Percentiles rank a stretch among this genome's conserved stretches.
Evolutionary conservation across 2,113 vertebrate genomes (phyloP).

Genomic region (Seriola dumerili): DNA sequence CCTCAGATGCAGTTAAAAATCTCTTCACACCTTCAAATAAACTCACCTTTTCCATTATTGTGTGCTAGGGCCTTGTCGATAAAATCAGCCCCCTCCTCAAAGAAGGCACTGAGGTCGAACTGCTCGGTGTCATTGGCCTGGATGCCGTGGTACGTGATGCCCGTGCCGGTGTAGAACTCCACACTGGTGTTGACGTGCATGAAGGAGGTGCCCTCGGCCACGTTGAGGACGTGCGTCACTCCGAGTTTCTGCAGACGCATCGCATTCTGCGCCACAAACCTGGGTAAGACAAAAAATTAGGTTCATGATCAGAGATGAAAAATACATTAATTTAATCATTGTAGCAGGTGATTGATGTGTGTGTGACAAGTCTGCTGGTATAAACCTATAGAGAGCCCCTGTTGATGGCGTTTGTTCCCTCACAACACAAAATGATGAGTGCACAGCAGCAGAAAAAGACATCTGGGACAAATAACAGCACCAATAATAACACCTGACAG

Average conservation of each 20-base stretch:
- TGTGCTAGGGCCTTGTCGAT: slow-evolving; percentile 94
- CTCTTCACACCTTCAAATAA: background rate
- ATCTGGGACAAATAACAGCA: slow-evolving; percentile 26
- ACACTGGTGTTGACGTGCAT: slow-evolving; percentile 98
- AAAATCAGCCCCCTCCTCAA: slow-evolving; percentile 96
- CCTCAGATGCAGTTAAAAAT: background rate
- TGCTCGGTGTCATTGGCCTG: slow-evolving; percentile 94
- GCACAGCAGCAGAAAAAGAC: slow-evolving; percentile 27
- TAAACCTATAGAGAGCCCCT: background rate
- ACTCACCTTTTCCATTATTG: slow-evolving; percentile 91
- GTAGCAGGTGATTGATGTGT: background rate
- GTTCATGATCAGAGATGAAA: slow-evolving; percentile 27
- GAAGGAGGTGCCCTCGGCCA: slow-evolving; percentile 97
- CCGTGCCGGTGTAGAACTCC: slow-evolving; percentile 94
- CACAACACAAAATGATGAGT: slow-evolving; percentile 1
- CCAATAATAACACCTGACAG: slow-evolving; percentile 35
- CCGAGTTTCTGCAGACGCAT: slow-evolving; percentile 91
- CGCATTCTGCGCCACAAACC: slow-evolving; percentile 95
- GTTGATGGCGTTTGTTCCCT: background rate
- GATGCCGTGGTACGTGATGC: slow-evolving; percentile 95
- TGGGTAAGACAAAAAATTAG: slow-evolving; percentile 61
- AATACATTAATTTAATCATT: background rate
- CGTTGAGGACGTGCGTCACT: slow-evolving; percentile 96
- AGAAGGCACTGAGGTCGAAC: slow-evolving; percentile 95
- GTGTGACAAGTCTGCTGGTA: slow-evolving; percentile 3